Evolutionary conservation across 2,797 vertebrate species (phyloP).

Genomic region (Falco rusticolus): DNA sequence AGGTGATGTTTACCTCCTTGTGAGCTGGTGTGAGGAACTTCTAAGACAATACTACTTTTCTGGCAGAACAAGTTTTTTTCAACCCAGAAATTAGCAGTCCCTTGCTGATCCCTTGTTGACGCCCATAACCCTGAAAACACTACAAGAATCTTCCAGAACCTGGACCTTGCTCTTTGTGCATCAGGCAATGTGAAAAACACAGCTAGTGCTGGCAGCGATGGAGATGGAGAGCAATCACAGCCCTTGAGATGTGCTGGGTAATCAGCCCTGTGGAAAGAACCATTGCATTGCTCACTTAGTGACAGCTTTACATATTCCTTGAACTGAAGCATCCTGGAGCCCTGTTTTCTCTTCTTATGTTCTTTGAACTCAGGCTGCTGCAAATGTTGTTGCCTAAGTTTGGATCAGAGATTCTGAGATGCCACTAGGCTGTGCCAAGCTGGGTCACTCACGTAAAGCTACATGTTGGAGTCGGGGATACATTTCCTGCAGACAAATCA

Average conservation of each 20-base stretch:
- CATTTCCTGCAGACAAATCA: not conserved
- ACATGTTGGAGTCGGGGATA: not conserved
- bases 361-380: not conserved
- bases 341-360: not conserved
- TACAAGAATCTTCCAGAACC: not conserved
- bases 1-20: not conserved
- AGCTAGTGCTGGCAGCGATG: not conserved
- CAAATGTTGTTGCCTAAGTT: not conserved
- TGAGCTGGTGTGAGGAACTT: not conserved
- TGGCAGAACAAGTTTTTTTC: not conserved
- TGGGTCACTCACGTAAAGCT: not conserved
- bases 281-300: not conserved
- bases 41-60: not conserved
- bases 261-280: not conserved
- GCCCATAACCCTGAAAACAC: not conserved
- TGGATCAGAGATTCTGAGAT: not conserved
- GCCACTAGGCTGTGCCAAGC: not conserved
- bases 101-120: not conserved
- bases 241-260: not conserved
- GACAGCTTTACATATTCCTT: not conserved
- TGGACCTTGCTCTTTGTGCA: accelerated
- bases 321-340: not conserved
- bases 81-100: not conserved
- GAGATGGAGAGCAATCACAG: not conserved
- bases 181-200: not conserved